Conservation (phyloP, 1,140 invertebrate species). For the Pemphigus obesinymphae region DNA sequence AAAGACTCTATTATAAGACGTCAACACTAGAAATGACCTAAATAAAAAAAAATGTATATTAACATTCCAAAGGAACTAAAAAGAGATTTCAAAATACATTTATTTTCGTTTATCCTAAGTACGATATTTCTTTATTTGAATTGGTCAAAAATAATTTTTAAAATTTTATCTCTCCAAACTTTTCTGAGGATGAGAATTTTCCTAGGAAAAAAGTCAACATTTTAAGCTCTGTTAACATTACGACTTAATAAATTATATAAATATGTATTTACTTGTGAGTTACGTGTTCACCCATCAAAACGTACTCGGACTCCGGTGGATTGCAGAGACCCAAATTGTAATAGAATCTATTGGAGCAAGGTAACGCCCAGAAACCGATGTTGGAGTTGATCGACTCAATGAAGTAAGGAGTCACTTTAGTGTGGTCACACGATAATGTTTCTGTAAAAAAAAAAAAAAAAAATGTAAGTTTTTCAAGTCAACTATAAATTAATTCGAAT, state of each 20-base stretch:
- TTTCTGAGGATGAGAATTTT: no score
- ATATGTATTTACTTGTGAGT: constrained; percentile 60
- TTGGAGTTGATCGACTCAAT: constrained; percentile 76
- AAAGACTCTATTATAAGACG: no score
- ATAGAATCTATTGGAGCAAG: constrained; percentile 71
- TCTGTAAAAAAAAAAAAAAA: constrained; percentile 53
- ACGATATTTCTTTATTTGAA: background rate
- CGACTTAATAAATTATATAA: background rate
- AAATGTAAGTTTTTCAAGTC: no score
- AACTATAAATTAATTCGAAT: no score
- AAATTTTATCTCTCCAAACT: no score
- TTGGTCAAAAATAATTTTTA: background rate
- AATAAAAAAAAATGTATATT: no score
- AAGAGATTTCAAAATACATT: background rate
- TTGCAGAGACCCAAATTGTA: constrained; percentile 77
- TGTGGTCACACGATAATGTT: constrained; percentile 79
- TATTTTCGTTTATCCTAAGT: background rate
- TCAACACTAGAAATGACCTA: no score
- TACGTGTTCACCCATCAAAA: constrained; percentile 77
- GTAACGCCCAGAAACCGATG: constrained; percentile 74
- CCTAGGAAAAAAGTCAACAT: no score
- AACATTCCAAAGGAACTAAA: no score
- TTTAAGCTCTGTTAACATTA: no score
- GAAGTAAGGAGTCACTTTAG: constrained; percentile 83
- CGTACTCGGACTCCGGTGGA: constrained; percentile 68